phyloP scores from a whole-genome alignment of 2,797 vertebrate species.

The Ara ararauna region DNA sequence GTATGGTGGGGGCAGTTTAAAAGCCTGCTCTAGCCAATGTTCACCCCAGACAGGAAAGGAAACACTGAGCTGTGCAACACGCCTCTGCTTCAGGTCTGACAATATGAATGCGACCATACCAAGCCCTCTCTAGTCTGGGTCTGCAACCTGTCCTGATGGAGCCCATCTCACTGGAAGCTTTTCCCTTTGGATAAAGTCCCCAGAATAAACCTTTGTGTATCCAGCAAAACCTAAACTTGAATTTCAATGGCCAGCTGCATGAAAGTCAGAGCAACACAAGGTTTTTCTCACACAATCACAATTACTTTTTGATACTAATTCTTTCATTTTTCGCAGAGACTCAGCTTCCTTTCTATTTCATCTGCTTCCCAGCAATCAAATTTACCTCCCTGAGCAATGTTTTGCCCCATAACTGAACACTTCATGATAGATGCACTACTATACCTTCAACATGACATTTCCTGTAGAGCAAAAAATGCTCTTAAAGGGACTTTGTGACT shows the following conservation, averaged over 20 bases:
- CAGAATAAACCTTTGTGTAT: neutral
- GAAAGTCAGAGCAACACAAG: neutral
- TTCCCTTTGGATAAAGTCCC: neutral
- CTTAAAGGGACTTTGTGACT: constrained; percentile 1
- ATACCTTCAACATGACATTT: neutral
- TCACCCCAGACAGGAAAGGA: neutral
- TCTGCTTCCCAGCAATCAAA: constrained; percentile 1
- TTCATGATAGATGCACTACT: neutral
- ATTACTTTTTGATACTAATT: neutral
- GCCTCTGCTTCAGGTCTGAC: neutral
- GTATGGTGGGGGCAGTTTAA: fast-evolving
- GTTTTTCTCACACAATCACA: neutral
- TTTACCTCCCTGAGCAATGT: constrained; percentile 23
- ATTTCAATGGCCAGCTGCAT: neutral
- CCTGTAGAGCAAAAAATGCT: neutral
- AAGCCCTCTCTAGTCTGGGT: neutral
- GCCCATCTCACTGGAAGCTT: neutral
- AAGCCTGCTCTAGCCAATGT: neutral
- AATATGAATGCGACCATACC: neutral
- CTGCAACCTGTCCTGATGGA: neutral
- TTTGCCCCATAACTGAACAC: neutral
- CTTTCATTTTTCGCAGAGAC: neutral
- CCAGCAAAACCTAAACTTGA: neutral
- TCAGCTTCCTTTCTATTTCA: constrained; percentile 1
- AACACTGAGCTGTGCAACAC: neutral